These are phyloP conservation scores for Sanderia malayensis DNA, from an alignment of 30 jellyfish, hydroid and myxozoan genomes.

Conservation along the genomic window DNA sequence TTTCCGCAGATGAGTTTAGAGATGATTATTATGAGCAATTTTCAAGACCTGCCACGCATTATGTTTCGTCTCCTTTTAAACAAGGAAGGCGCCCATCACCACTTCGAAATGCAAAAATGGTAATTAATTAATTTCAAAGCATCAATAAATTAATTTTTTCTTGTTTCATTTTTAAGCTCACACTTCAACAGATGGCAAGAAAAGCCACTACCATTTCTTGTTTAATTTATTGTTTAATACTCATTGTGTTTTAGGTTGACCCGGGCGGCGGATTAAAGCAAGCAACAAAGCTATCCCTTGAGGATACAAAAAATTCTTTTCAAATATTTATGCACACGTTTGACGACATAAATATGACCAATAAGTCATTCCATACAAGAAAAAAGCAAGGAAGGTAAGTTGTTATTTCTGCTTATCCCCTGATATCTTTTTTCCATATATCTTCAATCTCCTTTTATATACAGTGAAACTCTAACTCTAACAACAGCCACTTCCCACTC, in stretches of 20 bases:
- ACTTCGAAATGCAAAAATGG: slow-evolving; percentile 26
- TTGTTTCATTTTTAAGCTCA: background rate
- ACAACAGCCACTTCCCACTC: no score
- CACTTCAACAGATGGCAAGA: background rate
- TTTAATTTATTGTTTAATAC: background rate
- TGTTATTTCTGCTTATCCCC: no score
- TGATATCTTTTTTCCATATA: no score
- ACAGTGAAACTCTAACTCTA: no score
- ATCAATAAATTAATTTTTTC: background rate
- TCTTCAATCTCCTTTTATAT: no score
- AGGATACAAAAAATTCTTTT: background rate
- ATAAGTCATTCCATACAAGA: slow-evolving; percentile 20
- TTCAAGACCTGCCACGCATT: slow-evolving; percentile 16
- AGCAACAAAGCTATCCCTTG: background rate
- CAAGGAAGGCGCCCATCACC: slow-evolving; percentile 22
- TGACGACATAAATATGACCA: background rate
- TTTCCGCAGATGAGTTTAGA: no score
- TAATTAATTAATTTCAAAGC: no score
- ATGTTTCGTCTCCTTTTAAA: slow-evolving; percentile 50
- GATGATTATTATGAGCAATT: slow-evolving; percentile 9
- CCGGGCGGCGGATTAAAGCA: background rate
- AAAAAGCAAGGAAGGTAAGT: slow-evolving; percentile 46
- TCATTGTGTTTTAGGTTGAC: background rate
- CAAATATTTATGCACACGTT: background rate
- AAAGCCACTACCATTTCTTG: background rate